phyloP scores from a whole-genome alignment of 2,888 invertebrate species.

The Synanthedon tipuliformis region DNA sequence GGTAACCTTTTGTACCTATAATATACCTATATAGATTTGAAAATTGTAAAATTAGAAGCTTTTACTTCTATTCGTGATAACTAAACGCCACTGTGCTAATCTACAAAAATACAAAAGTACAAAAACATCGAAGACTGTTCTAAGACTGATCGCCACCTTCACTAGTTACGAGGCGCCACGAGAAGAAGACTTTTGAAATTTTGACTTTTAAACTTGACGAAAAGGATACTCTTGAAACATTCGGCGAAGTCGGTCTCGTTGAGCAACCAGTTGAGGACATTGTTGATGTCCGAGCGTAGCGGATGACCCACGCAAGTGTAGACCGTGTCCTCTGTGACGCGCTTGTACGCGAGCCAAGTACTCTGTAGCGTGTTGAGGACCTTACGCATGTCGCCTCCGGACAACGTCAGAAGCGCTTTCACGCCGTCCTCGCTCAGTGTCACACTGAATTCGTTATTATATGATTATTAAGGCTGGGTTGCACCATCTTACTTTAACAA shows the following conservation, averaged over 20 bases:
- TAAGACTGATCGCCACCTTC: no score
- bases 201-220: neutral
- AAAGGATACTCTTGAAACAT: constrained; percentile 85
- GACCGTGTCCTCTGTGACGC: constrained; percentile 88
- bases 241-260: constrained; percentile 81
- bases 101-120: no score
- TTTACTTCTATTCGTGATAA: no score
- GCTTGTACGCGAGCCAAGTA: constrained; percentile 91
- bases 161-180: no score
- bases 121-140: no score
- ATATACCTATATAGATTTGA: no score
- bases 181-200: no score
- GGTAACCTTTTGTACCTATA: no score
- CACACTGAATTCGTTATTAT: constrained; percentile 65
- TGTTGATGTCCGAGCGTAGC: constrained; percentile 86
- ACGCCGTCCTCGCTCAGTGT: constrained; percentile 88
- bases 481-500: no score
- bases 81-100: no score
- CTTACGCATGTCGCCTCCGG: constrained; percentile 98
- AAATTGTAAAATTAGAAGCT: no score
- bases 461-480: no score
- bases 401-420: constrained; percentile 87
- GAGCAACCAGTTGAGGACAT: constrained; percentile 87
- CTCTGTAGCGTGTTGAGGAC: constrained; percentile 97
- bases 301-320: constrained; percentile 99